Percentiles rank a stretch among this genome's conserved stretches.
phyloP scores from a whole-genome alignment of 2,888 invertebrate genomes.

The Ophioninae sp. region DNA sequence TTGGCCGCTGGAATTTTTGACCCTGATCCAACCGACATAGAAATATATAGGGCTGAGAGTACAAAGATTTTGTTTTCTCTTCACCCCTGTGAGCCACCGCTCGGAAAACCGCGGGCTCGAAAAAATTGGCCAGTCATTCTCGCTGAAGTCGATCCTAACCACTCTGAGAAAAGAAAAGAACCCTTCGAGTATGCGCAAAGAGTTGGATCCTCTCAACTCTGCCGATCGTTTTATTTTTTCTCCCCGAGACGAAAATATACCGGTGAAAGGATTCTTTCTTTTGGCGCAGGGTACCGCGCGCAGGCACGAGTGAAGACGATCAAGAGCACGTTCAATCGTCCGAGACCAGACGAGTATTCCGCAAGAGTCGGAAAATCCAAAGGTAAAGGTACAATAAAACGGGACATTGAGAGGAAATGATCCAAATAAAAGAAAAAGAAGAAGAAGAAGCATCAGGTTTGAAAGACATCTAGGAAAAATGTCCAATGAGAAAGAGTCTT shows the following conservation, averaged over 20 bases:
- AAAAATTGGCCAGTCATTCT: constrained; percentile 53
- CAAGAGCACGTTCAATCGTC: constrained; percentile 9
- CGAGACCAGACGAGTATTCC: constrained; percentile 18
- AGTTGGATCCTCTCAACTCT: constrained; percentile 44
- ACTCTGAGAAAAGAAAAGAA: constrained; percentile 20
- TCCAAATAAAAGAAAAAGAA: constrained; percentile 1
- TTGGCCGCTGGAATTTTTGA: too few relatives aligned
- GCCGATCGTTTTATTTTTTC: constrained; percentile 13
- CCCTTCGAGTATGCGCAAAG: constrained; percentile 25
- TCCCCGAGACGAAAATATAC: constrained; percentile 11
- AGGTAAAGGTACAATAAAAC: constrained; percentile 1
- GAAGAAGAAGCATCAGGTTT: neutral
- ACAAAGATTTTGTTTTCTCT: constrained; percentile 1
- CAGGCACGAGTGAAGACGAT: constrained; percentile 36
- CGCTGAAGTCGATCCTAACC: constrained; percentile 12
- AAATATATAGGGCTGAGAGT: neutral
- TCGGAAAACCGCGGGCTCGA: constrained; percentile 31
- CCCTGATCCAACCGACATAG: neutral
- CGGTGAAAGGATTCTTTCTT: constrained; percentile 49
- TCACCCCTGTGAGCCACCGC: neutral
- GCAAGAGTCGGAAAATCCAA: constrained; percentile 13
- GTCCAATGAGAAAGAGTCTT: constrained; percentile 9
- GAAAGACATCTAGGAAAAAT: constrained; percentile 1
- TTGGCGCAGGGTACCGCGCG: neutral
- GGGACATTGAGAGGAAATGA: constrained; percentile 32